These are phyloP conservation scores for Spisula solida DNA, from an alignment of 2,888 invertebrate species.

Conservation along the genomic window DNA sequence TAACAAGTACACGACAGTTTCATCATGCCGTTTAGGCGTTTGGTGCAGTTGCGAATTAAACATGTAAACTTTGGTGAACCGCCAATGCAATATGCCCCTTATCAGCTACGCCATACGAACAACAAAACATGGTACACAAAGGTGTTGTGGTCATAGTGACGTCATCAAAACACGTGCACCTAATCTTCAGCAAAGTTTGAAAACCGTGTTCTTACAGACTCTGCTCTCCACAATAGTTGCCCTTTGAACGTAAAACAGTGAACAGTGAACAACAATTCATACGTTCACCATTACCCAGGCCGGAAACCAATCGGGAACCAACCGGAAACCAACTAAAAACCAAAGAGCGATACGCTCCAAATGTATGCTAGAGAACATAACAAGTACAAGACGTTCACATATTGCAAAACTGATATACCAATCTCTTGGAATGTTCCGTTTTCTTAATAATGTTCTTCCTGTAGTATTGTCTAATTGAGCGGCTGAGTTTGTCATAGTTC, in stretches of 20 bases:
- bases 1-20: too few relatives aligned
- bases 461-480: conserved; percentile 99
- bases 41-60: too few relatives aligned
- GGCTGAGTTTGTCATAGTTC: conserved; percentile 99
- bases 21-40: too few relatives aligned
- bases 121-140: too few relatives aligned
- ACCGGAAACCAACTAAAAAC: not conserved
- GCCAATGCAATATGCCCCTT: too few relatives aligned
- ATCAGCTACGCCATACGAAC: too few relatives aligned
- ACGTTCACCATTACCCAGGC: not conserved
- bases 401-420: conserved; percentile 99
- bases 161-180: too few relatives aligned
- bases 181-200: too few relatives aligned
- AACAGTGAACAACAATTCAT: not conserved
- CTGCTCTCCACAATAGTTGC: not conserved
- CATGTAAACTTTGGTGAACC: too few relatives aligned
- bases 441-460: conserved; percentile 97
- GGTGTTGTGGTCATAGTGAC: too few relatives aligned
- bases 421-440: conserved; percentile 98
- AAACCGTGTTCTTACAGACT: too few relatives aligned
- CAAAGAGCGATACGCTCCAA: not conserved
- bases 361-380: not conserved
- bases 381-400: not conserved
- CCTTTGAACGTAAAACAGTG: not conserved
- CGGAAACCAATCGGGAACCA: not conserved